phyloP scores from a whole-genome alignment of 2,113 vertebrate species.

The Ophiodon elongatus region DNA sequence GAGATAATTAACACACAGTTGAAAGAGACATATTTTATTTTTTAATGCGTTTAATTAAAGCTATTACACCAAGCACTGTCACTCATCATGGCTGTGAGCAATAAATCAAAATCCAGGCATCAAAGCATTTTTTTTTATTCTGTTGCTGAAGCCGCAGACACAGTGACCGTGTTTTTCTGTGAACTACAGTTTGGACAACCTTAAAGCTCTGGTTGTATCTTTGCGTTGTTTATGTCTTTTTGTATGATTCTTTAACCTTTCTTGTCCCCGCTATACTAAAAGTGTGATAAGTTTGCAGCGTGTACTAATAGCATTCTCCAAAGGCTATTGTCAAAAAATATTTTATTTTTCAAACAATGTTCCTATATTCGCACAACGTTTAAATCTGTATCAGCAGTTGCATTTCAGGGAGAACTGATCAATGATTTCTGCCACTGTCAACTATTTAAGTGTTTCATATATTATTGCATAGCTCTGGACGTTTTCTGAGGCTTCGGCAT shows the following conservation, averaged over 20 bases:
- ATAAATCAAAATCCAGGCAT: slow-evolving; percentile 6
- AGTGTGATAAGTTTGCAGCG: neutral
- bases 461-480: neutral
- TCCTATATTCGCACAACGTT: neutral
- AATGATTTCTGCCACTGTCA: neutral
- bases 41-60: neutral
- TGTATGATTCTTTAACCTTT: neutral
- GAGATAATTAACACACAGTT: neutral
- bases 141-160: neutral
- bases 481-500: neutral
- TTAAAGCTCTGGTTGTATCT: neutral
- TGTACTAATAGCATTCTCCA: neutral
- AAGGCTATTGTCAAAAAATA: neutral
- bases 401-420: neutral
- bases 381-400: neutral
- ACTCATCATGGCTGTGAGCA: neutral
- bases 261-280: neutral
- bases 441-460: neutral
- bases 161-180: neutral
- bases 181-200: neutral
- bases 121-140: neutral
- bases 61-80: neutral
- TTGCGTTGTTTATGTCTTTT: neutral
- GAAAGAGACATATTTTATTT: neutral
- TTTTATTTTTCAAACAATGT: neutral